phyloP scores from a whole-genome alignment of 37 sponge, comb jelly and placozoan genomes.

The Hexactinellida sp. region DNA sequence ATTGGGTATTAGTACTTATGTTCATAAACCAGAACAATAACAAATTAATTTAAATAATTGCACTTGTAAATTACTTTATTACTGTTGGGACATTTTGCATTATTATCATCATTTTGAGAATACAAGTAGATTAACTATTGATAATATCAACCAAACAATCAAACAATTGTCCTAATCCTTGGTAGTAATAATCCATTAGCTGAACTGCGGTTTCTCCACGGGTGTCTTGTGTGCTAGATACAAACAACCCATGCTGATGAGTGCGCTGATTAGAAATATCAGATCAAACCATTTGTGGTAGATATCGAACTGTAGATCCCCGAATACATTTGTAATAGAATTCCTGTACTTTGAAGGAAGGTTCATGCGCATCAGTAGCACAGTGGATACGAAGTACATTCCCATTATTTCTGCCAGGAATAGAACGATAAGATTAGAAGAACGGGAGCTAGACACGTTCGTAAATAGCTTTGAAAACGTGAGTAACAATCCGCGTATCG shows the following conservation, averaged over 20 bases:
- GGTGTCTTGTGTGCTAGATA: slow-evolving; percentile 87
- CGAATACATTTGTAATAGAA: slow-evolving; percentile 64
- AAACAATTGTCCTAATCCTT: too few species aligned
- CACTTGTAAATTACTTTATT: too few species aligned
- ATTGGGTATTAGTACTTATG: too few species aligned
- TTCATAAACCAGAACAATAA: too few species aligned
- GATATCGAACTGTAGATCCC: slow-evolving; percentile 89
- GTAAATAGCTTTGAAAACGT: slow-evolving; percentile 68
- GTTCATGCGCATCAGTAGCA: slow-evolving; percentile 97
- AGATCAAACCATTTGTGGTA: slow-evolving; percentile 99
- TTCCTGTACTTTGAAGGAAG: slow-evolving; percentile 69
- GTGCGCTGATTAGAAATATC: slow-evolving; percentile 92
- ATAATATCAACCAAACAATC: too few species aligned
- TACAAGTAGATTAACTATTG: too few species aligned
- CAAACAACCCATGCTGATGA: slow-evolving; percentile 83
- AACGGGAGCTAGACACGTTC: slow-evolving; percentile 67
- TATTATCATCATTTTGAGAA: too few species aligned
- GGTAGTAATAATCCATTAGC: neutral
- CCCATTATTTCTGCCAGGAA: slow-evolving; percentile 98
- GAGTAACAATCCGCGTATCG: slow-evolving; percentile 82
- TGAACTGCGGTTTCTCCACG: slow-evolving; percentile 41
- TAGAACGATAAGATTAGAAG: slow-evolving; percentile 81
- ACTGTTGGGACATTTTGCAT: too few species aligned
- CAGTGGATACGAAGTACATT: slow-evolving; percentile 98
- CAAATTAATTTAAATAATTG: too few species aligned